Conservation (phyloP, 2,113 vertebrate genomes). For the Pelobates fuscus region DNA sequence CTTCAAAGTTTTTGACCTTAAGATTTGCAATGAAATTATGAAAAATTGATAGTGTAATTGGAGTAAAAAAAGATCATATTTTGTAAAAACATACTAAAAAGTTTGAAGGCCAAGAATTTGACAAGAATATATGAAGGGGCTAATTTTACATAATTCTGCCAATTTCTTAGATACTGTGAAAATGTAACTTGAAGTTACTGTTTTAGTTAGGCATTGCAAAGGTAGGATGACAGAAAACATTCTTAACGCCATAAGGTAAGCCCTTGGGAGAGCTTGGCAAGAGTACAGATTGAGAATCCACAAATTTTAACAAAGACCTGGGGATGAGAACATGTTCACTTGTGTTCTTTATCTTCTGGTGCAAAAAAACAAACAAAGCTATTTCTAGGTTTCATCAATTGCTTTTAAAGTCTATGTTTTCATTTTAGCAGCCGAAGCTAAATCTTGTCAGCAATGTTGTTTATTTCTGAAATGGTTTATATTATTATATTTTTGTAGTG, state of each 20-base stretch:
- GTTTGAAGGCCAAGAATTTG: constrained; percentile 23
- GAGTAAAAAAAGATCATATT: too few relatives aligned
- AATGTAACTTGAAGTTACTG: constrained; percentile 35
- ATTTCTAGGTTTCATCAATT: too few relatives aligned
- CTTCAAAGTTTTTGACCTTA: too few relatives aligned
- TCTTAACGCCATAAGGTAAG: constrained; percentile 12
- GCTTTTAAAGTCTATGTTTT: too few relatives aligned
- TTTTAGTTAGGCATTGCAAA: constrained; percentile 14
- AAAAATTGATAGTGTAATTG: too few relatives aligned
- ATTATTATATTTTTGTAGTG: too few relatives aligned
- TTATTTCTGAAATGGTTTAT: too few relatives aligned
- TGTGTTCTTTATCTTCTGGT: neutral
- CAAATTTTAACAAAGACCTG: neutral
- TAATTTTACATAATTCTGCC: constrained; percentile 26
- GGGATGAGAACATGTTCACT: neutral
- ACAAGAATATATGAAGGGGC: constrained; percentile 15
- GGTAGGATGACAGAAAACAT: constrained; percentile 13
- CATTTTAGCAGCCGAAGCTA: too few relatives aligned
- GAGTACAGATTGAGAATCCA: neutral
- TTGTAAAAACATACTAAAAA: constrained; percentile 23
- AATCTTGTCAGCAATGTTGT: too few relatives aligned
- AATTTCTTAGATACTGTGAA: constrained; percentile 14
- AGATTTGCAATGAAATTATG: too few relatives aligned
- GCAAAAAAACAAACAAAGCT: neutral
- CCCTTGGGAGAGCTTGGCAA: neutral